Base-by-base conservation (phyloP, 2,888 invertebrate genomes). In the Neelides folsomi region DNA sequence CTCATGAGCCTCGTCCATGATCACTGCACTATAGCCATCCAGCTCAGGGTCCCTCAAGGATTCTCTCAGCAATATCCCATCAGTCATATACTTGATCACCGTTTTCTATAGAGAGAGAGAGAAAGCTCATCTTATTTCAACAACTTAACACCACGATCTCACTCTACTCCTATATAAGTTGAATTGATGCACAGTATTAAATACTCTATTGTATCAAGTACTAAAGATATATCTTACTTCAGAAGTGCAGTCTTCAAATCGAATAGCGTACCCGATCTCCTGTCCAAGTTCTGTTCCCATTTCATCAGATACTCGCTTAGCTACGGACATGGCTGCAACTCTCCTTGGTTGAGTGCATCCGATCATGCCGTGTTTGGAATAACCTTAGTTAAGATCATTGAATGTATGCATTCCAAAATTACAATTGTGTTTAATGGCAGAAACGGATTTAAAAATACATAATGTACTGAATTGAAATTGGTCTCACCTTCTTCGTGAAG, bases 1-100 rank as follows among this genome's bases (percentile, higher is more conserved):
- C 72, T 99, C 98, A 73, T 99, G 98, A 54, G 98, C 98, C 74
- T 99, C 98, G 72, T 99, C 98, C 98, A 99, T 98, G 64, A 99
- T 97, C 64, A 99, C 77, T 0, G 90, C 95, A 67, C 92, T 88
- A 75, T 99, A 99, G 68, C 92, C 81, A 71, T 98, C 97, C 59
- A 99, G 75, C 71, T 98, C 97, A 0, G 94, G 84, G 68, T 98
- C 98, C 1, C 95, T 75, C 15, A 98, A 77, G 48, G 95, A 97
- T 71, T 99, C 98, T 54, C 98, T 77, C 18, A 98, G 75, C 43
- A 99, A 73, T 66, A 99, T 98, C 72, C 98, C 98, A 73, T 99
- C 98, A 0, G 98, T 99, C 98, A 98, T 98, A 71, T 99, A 99
- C 71, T 92, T 92, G 59, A 93, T 90, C 20, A 90, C 83, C 0